Evolutionary conservation across 2,797 vertebrate genomes (phyloP).

Genomic region (Sorex maritimensis): DNA sequence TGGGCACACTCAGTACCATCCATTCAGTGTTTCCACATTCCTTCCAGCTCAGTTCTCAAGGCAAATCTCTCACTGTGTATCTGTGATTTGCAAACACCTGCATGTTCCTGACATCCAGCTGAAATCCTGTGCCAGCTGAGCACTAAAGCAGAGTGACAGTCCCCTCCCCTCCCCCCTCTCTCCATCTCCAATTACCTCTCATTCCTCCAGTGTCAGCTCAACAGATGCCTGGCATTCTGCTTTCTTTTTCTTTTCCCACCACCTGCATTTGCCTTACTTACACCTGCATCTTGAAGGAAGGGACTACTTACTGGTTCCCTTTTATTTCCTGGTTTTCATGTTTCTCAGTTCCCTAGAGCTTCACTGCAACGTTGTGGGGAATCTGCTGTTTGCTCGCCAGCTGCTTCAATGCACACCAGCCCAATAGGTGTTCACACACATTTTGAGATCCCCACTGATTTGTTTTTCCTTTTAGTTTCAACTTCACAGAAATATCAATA

Average conservation of each 20-base stretch:
- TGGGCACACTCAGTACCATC: not conserved
- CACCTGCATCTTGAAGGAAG: not conserved
- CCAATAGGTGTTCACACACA: conserved; percentile 62
- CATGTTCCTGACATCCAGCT: not conserved
- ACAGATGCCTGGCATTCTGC: not conserved
- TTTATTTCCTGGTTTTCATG: not conserved
- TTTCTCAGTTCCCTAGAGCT: conserved; percentile 25
- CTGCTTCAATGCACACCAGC: not conserved
- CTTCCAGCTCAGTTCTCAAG: not conserved
- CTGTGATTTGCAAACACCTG: not conserved
- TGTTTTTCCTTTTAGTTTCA: conserved; percentile 73
- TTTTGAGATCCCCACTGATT: conserved; percentile 72
- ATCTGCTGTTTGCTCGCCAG: conserved; percentile 42
- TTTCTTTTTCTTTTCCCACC: not conserved
- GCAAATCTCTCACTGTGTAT: not conserved
- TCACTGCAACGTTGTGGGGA: not conserved
- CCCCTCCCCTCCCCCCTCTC: no score
- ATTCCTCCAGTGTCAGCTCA: not conserved
- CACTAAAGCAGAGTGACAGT: not conserved
- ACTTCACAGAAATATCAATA: conserved; percentile 76
- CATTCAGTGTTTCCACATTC: not conserved
- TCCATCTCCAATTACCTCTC: not conserved
- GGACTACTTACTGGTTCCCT: not conserved
- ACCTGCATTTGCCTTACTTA: not conserved
- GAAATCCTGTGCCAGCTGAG: not conserved